A percentile compares a stretch with the other conserved stretches of the same genome.
phyloP scores from a whole-genome alignment of 1,140 invertebrate genomes.

The Wiebesia pumilae region DNA sequence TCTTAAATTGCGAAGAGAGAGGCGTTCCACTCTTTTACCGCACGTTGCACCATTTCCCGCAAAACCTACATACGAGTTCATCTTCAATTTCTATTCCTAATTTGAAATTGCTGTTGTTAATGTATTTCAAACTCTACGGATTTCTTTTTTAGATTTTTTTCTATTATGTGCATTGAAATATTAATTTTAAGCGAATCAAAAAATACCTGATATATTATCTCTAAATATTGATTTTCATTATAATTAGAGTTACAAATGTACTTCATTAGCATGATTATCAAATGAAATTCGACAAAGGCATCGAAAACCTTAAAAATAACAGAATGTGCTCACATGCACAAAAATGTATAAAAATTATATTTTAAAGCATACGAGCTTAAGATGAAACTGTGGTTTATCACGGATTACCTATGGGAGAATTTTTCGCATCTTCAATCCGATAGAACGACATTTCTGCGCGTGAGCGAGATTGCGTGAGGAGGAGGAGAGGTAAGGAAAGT shows the following conservation, averaged over 20 bases:
- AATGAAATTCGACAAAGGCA: too few species aligned
- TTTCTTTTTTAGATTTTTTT: too few species aligned
- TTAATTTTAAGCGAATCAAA: too few species aligned
- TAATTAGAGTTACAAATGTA: too few species aligned
- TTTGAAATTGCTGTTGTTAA: background rate
- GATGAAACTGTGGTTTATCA: background rate
- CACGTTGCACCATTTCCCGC: background rate
- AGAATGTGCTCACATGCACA: too few species aligned
- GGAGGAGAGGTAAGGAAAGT: constrained; percentile 30
- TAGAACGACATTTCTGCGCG: background rate
- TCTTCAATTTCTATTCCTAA: background rate
- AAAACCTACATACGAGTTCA: background rate
- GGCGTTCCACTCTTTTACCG: background rate
- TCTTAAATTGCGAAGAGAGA: background rate
- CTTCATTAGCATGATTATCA: too few species aligned
- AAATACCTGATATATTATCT: too few species aligned
- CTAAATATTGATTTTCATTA: too few species aligned
- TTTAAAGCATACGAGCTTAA: background rate
- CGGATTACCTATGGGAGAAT: background rate
- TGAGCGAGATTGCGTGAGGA: background rate
- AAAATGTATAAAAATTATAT: too few species aligned
- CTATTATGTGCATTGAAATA: too few species aligned
- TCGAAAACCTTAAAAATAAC: too few species aligned
- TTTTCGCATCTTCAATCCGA: background rate
- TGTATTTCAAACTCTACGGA: background rate